Base-by-base conservation (phyloP, 2,888 invertebrate genomes). In the Psococerastis gibbosa region DNA sequence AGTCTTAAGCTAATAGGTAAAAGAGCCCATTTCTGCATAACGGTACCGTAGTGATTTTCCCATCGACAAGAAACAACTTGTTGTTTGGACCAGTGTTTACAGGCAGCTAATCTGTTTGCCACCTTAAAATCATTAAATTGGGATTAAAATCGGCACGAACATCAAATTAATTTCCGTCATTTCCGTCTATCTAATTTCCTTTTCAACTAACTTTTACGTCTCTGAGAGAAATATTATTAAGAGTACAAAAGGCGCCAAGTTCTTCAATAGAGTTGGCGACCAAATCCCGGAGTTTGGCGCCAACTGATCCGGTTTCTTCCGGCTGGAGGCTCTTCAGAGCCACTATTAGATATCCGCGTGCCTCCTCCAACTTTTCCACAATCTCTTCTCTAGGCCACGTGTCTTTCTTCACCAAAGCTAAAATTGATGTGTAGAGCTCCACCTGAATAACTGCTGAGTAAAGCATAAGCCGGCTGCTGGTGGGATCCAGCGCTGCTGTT, bases 391-490 rank as follows among this genome's bases (percentile, higher is more conserved):
- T 6, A 20, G 15, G n/a, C 38, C 38, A 38, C n/a, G 22, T 22
- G 4, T 42, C 32, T 15, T 51, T 44, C 15, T 22, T 42, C n/a
- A 49, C 52, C 41, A 53, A 42, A 11, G 54, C 54, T n/a, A 57
- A 46, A 43, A 58, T 50, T 2, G 56, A 54, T 0, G 54, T 49
- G 43, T 60, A 56, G 46, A 82, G 62, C 59, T 87, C 85, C 48
- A 78, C 76, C 16, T 79, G 67, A 41, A 84, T 67, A 2, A 85
- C 81, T n/a, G 78, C 76, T 1, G 73, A 70, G 54, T 87, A 87
- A 17, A 88, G 65, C 48, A 77, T 71, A 5, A 87, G 61, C 50
- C 57, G 51, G 3, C 56, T 53, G 22, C 53, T 50, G 2, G 57
- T 56, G 2, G 59, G 60, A 48, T 63, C 62, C 23, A 62, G 45